phyloP scores from a whole-genome alignment of 2,797 vertebrate genomes.

The Malacoraja senta region DNA sequence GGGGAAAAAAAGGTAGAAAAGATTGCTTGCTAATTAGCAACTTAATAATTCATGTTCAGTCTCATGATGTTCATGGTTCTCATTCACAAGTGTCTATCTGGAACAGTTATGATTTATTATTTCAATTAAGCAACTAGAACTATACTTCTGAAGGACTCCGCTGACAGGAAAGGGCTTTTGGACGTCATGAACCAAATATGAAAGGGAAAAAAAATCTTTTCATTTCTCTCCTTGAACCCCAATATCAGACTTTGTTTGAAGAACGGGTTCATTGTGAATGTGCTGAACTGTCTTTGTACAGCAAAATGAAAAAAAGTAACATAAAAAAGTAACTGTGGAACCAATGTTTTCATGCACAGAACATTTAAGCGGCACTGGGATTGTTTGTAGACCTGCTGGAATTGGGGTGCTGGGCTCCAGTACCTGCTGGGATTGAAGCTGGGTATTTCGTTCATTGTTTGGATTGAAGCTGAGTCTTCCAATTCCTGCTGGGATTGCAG shows the following conservation, averaged over 20 bases:
- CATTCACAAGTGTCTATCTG: background rate
- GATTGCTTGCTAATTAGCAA: background rate
- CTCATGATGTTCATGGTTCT: background rate
- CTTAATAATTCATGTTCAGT: background rate
- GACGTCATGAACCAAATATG: background rate
- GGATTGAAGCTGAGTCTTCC: too few species aligned
- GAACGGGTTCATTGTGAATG: background rate
- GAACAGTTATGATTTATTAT: conserved; percentile 3
- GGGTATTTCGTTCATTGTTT: too few species aligned
- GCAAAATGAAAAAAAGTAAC: background rate
- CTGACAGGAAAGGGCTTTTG: background rate
- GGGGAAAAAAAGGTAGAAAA: background rate
- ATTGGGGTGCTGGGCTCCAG: too few species aligned
- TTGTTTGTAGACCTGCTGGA: too few species aligned
- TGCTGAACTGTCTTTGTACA: too few species aligned
- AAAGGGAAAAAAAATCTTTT: background rate
- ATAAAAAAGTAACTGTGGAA: too few species aligned
- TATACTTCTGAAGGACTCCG: background rate
- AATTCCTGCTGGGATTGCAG: too few species aligned
- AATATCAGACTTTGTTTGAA: too few species aligned
- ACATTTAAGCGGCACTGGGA: too few species aligned
- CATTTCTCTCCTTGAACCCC: too few species aligned
- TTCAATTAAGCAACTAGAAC: background rate
- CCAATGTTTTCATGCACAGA: too few species aligned
- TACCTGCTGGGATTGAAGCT: too few species aligned